A percentile compares a stretch with the other conserved stretches of the same genome.
phyloP scores from a whole-genome alignment of 2,888 invertebrate species.

The Odontomyia ornata region DNA sequence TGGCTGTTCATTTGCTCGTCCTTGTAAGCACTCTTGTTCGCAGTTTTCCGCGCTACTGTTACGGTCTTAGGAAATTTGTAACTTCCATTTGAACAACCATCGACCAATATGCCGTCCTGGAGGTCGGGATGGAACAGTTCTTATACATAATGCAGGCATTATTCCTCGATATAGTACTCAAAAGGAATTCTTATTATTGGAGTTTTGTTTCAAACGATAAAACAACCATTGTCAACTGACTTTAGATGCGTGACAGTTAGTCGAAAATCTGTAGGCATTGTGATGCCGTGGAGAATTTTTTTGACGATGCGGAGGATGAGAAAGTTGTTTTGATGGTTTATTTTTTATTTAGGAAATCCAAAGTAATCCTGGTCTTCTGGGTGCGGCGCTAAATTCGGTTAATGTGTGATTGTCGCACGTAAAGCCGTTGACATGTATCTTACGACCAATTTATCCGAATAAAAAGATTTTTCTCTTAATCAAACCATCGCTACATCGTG shows the following conservation, averaged over 20 bases:
- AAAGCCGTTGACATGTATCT: background rate
- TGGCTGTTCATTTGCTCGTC: background rate
- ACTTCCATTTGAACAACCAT: background rate
- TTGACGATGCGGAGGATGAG: background rate
- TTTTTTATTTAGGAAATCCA: background rate
- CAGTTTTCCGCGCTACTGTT: background rate
- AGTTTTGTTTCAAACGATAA: background rate
- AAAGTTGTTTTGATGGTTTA: background rate
- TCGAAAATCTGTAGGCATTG: slow-evolving; percentile 3
- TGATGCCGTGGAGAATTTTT: background rate
- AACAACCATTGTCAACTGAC: slow-evolving; percentile 1
- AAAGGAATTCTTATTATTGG: slow-evolving; percentile 14
- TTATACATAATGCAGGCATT: slow-evolving; percentile 33
- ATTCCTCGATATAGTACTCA: background rate
- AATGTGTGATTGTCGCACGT: background rate
- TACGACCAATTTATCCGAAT: no score
- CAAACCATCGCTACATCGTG: no score
- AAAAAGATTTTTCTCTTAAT: no score
- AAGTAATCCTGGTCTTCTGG: background rate
- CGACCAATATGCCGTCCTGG: background rate
- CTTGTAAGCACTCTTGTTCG: background rate
- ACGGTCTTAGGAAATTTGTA: background rate
- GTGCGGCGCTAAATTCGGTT: background rate
- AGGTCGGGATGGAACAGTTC: background rate
- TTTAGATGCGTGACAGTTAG: slow-evolving; percentile 4